Base-by-base conservation (phyloP, 92 coral and sea anemone species). In the Parazoanthus darwini region DNA sequence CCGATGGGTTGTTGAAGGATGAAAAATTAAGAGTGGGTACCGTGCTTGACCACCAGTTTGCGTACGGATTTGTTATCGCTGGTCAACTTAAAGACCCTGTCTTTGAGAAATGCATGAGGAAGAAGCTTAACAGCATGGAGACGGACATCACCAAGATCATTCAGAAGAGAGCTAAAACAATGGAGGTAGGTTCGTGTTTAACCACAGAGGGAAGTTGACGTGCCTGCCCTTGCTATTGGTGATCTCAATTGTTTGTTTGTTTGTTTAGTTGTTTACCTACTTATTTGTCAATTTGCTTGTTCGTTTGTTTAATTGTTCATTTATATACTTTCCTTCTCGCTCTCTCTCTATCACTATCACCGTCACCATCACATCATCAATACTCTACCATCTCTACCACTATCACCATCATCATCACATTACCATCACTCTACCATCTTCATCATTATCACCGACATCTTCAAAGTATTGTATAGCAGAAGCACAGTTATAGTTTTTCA, bases 11-110 rank as follows among this genome's bases (percentile, higher is more conserved):
- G 20, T 91, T 97, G 80, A 94, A 92, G 29, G 92, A 95, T 71
- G 42, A 86, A 3, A 35, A 79, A 23, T 90, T 97, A 50, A 91
- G 98, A 42, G 99, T 97, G 72, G 99, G 99, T 46, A 97, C 98
- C 42, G 99, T 97, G 38, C 91, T 97, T 46, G 99, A 97, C 50
- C 98, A 97, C 86, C 99, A 97, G 93, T 97, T 97, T 66, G 99
- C 99, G 29, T 97, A 97, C 79, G 99, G 99, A 16, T 97, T 97
- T n/a, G 99, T 97, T 72, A 91, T 97, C 44, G 96, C 96, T 72
- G 98, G 97, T 7, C 89, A 18, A 1, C 93, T 94, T 56, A 35
- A 92, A 46, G 83, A 91, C 20, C 59, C 88, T 8, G 92, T 78
- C 23, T 91, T 96, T 35, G 94, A 92, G 59, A 94, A 93, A 79